Evolutionary conservation across 2,888 invertebrate genomes (phyloP), one percentile per base, ranked within the genome.

Genomic region (Agrotis clavis): DNA sequence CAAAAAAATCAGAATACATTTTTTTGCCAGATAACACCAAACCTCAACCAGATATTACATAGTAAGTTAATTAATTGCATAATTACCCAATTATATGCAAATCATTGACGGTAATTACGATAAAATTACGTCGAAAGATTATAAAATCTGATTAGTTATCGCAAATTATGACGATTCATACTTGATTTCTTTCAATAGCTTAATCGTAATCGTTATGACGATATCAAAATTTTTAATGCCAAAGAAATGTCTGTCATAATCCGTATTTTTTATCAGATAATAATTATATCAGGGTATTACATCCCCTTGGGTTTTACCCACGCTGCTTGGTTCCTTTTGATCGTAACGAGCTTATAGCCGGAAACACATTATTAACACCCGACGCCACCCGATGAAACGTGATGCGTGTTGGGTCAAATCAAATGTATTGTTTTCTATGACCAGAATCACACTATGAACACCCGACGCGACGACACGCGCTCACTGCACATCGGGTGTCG

Each of bases 91-190:
- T n/a, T 30, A 35, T 16, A 56, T 14, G 50, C 30, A n/a, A 50
- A 14, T 56, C 25, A 66, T 45, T 47, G n/a, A 30, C 16, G 5
- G 6, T 30, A 18, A 50, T 50, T 25, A 41, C 9, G 21, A 21
- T 41, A 41, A 54, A 16, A 54, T 54, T 16, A 2, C 9, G 7
- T 54, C 54, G 7, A 54, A 14, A 9, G 11, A 11, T 57, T 50
- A 16, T 57, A 16, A 25, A 11, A 66, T 56, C 48, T 25, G 67
- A 57, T 69, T 21, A 21, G n/a, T 5, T 11, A 47, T 54, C 68
- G 11, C 18, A 14, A 13, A 19, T 53, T n/a, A 66, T 41, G 57
- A 57, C 57, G 35, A 57, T 35, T 35, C 18, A 56, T 16, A 6
- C 5, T n/a, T 21, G 48, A 67, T 35, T 41, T 56, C 21, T 21